Conservation (phyloP, 2,797 vertebrate genomes). For the Poeciliopsis presidionis region DNA sequence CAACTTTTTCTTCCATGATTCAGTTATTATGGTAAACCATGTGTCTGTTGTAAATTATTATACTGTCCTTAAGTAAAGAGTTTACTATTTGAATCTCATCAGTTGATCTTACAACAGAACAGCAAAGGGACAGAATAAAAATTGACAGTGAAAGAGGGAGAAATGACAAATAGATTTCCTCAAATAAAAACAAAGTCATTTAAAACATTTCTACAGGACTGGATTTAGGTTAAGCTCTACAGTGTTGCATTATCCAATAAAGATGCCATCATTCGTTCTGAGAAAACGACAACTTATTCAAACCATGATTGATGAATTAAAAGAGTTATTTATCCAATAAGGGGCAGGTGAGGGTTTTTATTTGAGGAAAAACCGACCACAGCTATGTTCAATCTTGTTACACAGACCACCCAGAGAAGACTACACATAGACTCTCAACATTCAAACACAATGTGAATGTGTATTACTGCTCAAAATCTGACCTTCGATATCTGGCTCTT, state of each 20-base stretch:
- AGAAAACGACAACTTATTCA: background rate
- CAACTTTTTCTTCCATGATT: background rate
- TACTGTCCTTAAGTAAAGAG: background rate
- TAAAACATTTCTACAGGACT: background rate
- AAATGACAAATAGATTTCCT: conserved; percentile 12
- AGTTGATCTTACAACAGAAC: conserved; percentile 17
- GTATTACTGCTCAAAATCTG: conserved; percentile 90
- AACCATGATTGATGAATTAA: background rate
- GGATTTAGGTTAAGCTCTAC: background rate
- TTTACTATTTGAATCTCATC: conserved; percentile 19
- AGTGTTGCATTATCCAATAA: background rate
- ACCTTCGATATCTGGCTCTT: conserved; percentile 95
- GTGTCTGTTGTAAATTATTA: background rate
- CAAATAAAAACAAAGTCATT: conserved; percentile 3
- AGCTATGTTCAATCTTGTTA: conserved; percentile 4
- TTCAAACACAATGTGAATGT: conserved; percentile 54
- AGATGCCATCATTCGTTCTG: background rate
- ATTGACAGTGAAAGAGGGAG: conserved; percentile 3
- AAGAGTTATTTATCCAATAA: background rate
- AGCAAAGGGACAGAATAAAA: background rate
- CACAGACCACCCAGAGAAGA: conserved; percentile 3
- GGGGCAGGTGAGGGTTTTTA: background rate
- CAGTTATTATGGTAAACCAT: background rate
- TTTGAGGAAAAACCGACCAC: conserved; percentile 8
- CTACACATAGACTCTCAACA: conserved; percentile 14